phyloP scores from a whole-genome alignment of 2,797 vertebrate species.

The Hippopotamyrus pictus region DNA sequence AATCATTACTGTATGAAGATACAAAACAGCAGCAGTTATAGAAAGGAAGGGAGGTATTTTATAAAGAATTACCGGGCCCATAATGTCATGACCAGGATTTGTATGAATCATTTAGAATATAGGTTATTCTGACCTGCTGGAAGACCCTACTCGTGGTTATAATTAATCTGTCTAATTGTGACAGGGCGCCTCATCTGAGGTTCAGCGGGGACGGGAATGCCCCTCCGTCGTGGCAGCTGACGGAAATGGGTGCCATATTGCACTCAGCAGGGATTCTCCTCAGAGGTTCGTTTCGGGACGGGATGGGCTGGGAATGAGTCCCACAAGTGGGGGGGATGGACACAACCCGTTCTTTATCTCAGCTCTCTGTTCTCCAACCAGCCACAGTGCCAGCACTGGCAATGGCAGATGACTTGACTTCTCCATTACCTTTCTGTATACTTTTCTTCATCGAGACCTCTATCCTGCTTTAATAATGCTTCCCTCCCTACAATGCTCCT shows the following conservation, averaged over 20 bases:
- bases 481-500: background rate
- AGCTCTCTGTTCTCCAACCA: background rate
- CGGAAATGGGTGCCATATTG: constrained; percentile 60
- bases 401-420: background rate
- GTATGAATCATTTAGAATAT: background rate
- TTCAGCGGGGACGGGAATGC: constrained; percentile 14
- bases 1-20: background rate
- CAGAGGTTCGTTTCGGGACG: constrained; percentile 38
- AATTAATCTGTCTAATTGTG: constrained; percentile 56
- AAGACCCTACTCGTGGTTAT: constrained; percentile 45
- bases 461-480: background rate
- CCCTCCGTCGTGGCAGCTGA: constrained; percentile 46
- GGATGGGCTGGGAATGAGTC: constrained; percentile 48
- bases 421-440: background rate
- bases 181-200: constrained; percentile 38
- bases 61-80: background rate
- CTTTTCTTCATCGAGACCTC: background rate
- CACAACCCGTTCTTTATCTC: background rate
- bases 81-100: background rate
- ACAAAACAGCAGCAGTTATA: background rate
- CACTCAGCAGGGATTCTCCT: constrained; percentile 52
- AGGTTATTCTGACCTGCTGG: background rate
- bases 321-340: constrained; percentile 35
- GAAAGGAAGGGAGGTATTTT: background rate
- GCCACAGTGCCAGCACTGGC: background rate